Evolutionary conservation across 2,113 vertebrate genomes (phyloP), one percentile per base, ranked within the genome.

Genomic region (Odontophorus gujanensis): DNA sequence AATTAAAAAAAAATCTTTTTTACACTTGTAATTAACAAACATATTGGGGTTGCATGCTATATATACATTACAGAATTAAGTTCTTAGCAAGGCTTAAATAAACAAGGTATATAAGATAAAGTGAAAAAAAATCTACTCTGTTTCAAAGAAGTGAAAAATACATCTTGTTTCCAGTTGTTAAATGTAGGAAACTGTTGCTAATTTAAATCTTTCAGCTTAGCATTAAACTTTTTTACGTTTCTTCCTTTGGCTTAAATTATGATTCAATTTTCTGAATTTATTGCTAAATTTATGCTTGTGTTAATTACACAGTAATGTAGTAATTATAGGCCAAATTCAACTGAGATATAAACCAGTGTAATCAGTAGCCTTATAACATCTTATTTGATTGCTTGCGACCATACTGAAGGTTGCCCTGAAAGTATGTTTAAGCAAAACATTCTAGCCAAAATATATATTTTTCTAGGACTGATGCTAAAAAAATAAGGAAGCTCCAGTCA

Each of bases 371-470:
- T 69, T 94, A 85, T 26, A 90, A 63, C 72, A 94, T 65, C 36
- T 85, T 95, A 43, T 83, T 81, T 89, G 25, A 9, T 63, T 81
- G 58, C 42, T 76, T 69, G 25, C 59, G 79, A 85, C 63, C 24
- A 38, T 76, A 40, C 5, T 43, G 68, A 91, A 94, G 63, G 57
- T 73, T 95, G 43, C 50, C 42, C 71, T 93, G 7, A 0, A 66
- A 80, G n/a, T 14, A 84, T 25, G 24, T 77, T 91, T 40, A 87
- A 68, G 36, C 47, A 93, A 55, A 94, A 57, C 45, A 43, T 87
- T 55, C 55, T 85, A 63, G 72, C 94, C 90, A 91, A 95, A 79
- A 89, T 59, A 94, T 53, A 92, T 82, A 95, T 93, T 95, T 96
- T 96, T 96, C 75, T 78, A 96, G 92, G 65, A 92, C 26, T 68